Evolutionary conservation across 2,888 invertebrate genomes (phyloP), one percentile per base, ranked within the genome.

Genomic region (Andrena camellia): DNA sequence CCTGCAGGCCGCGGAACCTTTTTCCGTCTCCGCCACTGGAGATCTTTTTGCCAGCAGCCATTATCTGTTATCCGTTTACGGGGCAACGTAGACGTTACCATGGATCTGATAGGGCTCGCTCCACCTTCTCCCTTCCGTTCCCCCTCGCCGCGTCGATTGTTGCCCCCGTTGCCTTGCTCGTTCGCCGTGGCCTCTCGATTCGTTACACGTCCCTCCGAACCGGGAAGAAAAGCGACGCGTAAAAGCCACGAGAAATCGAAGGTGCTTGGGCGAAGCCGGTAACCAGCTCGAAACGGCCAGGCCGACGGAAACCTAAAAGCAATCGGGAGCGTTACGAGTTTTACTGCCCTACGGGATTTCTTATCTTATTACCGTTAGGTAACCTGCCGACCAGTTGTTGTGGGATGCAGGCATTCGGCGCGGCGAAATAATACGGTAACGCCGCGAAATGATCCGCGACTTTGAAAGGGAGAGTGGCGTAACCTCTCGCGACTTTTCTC

Each of bases 301-400:
- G 57, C 67, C 78, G 81, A 64, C 72, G 83, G 88, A 88, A 88
- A 88, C 81, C 87, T 88, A 81, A 88, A 85, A 88, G 83, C 88
- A 78, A 88, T 88, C 87, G 82, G 81, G 78, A 81, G 73, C 88
- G 67, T 82, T 85, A 72, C 83, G 81, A 81, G 88, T 88, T 88
- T 88, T 88, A 88, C 83, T 88, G 86, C 88, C 86, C 88, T 85
- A 86, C 88, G 89, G 88, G 89, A 88, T 88, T 88, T 86, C 89
- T 88, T 88, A 88, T 88, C 88, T 88, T 76, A 74, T 77, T 81
- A 81, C 79, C 81, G 78, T 88, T 88, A 78, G 86, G 88, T 73
- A 88, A 88, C 73, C 77, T 48, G 57, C 74, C 62, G 73, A 86
- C 84, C 87, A 82, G 88, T 88, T 84, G 83, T 88, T 88, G 85